A percentile compares a stretch with the other conserved stretches of the same genome.
Conservation (phyloP, 1,140 invertebrate genomes). For the Mercenaria mercenaria region DNA sequence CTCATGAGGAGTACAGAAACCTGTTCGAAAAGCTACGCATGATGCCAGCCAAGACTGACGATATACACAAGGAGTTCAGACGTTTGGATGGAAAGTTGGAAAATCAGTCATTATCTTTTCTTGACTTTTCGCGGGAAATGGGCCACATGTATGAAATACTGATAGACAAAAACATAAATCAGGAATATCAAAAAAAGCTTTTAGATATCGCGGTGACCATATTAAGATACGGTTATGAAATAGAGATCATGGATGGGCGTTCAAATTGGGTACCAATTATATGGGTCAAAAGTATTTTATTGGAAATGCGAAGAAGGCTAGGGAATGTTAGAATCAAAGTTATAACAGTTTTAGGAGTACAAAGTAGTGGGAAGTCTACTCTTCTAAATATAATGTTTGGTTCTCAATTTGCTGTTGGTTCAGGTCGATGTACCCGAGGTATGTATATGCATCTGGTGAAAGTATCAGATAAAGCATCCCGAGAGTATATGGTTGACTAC, state of each 20-base stretch:
- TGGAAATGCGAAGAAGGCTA: neutral
- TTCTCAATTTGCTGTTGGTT: neutral
- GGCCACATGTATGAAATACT: neutral
- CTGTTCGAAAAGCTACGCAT: no score
- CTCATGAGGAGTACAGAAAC: neutral
- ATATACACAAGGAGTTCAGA: no score
- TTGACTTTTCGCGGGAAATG: neutral
- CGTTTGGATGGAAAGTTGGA: no score
- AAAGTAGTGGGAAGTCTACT: conserved; percentile 38
- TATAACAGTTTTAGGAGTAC: neutral
- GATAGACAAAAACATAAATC: neutral
- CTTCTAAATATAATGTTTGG: conserved; percentile 45
- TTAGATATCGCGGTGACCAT: neutral
- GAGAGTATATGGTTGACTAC: neutral
- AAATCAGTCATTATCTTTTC: neutral
- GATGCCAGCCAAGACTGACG: no score
- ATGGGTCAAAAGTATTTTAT: neutral
- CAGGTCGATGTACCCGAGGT: conserved; percentile 8
- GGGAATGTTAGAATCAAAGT: neutral
- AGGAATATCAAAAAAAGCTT: neutral
- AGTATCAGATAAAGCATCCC: neutral
- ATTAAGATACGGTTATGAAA: neutral
- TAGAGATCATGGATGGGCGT: conserved; percentile 5
- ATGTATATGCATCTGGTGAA: neutral
- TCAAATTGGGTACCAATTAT: neutral